phyloP scores from a whole-genome alignment of 2,113 vertebrate genomes.

The Dicerorhinus sumatrensis region DNA sequence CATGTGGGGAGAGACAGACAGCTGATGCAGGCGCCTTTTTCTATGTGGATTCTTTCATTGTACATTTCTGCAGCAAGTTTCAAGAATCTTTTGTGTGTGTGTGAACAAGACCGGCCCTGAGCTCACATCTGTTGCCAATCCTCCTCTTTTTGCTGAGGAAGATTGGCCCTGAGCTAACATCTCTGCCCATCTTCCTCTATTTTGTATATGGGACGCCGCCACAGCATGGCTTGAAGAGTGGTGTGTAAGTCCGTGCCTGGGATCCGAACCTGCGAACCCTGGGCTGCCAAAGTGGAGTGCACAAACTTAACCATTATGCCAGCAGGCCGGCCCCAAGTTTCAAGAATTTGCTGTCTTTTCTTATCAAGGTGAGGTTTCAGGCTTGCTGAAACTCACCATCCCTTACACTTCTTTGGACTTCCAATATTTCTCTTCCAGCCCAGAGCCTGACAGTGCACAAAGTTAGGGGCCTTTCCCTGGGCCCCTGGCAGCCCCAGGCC shows the following conservation, averaged over 20 bases:
- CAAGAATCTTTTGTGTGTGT: too few relatives aligned
- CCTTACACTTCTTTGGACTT: neutral
- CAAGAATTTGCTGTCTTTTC: neutral
- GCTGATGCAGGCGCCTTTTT: neutral
- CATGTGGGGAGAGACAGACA: neutral
- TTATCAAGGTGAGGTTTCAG: neutral
- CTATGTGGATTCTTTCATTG: neutral
- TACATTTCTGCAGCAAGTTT: neutral
- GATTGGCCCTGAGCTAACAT: too few relatives aligned
- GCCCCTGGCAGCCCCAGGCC: neutral
- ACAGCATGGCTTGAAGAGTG: too few relatives aligned
- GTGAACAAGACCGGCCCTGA: too few relatives aligned
- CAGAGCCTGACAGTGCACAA: neutral
- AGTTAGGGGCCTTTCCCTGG: neutral
- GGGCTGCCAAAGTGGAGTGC: too few relatives aligned
- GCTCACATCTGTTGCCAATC: too few relatives aligned
- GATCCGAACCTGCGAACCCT: too few relatives aligned
- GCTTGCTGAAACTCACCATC: neutral
- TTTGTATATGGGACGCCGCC: too few relatives aligned
- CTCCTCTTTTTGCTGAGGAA: too few relatives aligned
- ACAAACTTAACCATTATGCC: too few relatives aligned
- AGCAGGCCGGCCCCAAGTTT: neutral
- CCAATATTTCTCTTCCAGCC: neutral
- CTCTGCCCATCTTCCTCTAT: too few relatives aligned
- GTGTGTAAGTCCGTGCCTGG: too few relatives aligned